Evolutionary conservation across 2,113 vertebrate genomes (phyloP).

Genomic region (Pedionomus torquatus): DNA sequence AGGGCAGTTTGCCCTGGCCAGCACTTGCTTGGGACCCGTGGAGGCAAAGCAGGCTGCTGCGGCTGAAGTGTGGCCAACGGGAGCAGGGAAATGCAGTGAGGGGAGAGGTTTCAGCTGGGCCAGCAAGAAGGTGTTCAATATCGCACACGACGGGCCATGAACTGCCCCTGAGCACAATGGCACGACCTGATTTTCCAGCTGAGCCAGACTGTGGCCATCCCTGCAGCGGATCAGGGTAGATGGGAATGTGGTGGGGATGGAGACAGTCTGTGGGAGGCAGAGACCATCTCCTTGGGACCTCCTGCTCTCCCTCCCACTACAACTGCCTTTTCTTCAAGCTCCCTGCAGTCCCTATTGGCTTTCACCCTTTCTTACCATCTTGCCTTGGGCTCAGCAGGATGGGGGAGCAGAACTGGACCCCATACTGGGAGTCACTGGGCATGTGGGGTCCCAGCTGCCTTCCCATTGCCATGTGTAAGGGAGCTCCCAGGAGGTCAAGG

Average conservation of each 20-base stretch:
- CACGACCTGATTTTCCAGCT: conserved; percentile 33
- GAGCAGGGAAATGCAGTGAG: neutral
- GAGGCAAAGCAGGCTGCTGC: neutral
- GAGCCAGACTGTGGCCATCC: neutral
- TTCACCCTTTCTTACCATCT: neutral
- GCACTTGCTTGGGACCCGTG: neutral
- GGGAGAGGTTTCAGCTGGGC: neutral
- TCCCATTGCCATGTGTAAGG: neutral
- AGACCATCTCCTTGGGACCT: neutral
- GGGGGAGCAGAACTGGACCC: neutral
- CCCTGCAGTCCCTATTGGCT: neutral
- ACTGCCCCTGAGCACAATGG: neutral
- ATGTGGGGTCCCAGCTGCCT: neutral
- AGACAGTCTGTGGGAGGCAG: neutral
- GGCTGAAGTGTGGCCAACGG: neutral
- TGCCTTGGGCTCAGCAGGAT: neutral
- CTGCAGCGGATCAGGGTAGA: neutral
- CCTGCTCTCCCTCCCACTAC: neutral
- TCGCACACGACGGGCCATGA: neutral
- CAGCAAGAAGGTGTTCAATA: neutral
- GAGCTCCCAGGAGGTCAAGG: neutral
- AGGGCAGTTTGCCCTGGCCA: neutral
- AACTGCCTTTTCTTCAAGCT: neutral
- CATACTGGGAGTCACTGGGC: neutral
- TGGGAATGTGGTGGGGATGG: neutral